Percentiles rank a stretch among this genome's conserved stretches.
These are phyloP conservation scores for Ophion costatus DNA, from an alignment of 2,888 invertebrate species.

Conservation along the genomic window DNA sequence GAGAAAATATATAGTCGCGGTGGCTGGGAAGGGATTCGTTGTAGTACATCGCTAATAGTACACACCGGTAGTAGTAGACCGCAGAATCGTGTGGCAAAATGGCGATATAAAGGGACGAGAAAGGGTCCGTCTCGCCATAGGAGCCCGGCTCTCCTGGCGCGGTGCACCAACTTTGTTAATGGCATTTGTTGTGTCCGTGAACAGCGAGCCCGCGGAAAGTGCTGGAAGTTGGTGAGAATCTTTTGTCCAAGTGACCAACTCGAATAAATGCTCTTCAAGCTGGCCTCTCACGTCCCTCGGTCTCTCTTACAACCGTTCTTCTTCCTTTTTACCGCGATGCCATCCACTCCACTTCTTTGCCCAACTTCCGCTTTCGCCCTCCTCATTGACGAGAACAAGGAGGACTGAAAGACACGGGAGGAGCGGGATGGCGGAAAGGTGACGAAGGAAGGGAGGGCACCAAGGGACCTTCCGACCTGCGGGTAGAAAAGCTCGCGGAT, in stretches of 20 bases:
- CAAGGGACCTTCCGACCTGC: constrained; percentile 20
- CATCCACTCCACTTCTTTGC: constrained; percentile 4
- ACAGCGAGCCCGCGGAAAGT: constrained; percentile 47
- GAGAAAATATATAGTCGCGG: constrained; percentile 43
- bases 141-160: constrained; percentile 39
- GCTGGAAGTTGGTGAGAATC: constrained; percentile 51
- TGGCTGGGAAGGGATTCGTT: constrained; percentile 32
- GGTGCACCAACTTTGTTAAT: constrained; percentile 72
- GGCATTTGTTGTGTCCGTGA: constrained; percentile 72
- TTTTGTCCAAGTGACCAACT: constrained; percentile 66
- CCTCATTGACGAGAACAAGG: constrained; percentile 3
- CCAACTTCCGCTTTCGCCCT: constrained; percentile 10
- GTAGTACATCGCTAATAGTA: constrained; percentile 64
- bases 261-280: constrained; percentile 51
- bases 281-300: constrained; percentile 11
- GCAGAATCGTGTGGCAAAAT: constrained; percentile 58
- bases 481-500: constrained; percentile 31
- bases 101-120: constrained; percentile 42
- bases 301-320: constrained; percentile 10
- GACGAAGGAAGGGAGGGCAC: neutral
- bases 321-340: neutral
- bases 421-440: neutral
- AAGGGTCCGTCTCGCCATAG: neutral
- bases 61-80: constrained; percentile 51
- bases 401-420: constrained; percentile 1